phyloP scores from a whole-genome alignment of 2,888 invertebrate genomes.

The Amphipyra tragopoginis region DNA sequence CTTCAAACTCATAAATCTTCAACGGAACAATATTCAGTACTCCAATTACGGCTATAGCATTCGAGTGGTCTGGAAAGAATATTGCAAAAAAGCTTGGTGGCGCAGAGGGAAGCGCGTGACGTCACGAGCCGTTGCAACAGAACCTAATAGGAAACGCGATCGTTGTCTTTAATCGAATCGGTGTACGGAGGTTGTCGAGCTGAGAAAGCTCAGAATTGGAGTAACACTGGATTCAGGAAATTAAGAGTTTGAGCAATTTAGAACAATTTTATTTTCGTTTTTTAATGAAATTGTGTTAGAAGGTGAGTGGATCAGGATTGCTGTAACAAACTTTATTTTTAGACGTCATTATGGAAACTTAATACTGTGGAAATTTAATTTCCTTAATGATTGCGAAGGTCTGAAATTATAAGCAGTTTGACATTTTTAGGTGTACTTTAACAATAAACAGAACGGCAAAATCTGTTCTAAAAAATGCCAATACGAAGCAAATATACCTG shows the following conservation, averaged over 20 bases:
- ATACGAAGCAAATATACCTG: too few relatives aligned
- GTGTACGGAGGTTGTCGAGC: slow-evolving; percentile 61
- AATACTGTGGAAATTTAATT: too few relatives aligned
- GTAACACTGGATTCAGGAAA: slow-evolving; percentile 50
- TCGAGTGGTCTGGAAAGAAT: slow-evolving; percentile 65
- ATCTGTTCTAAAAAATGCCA: too few relatives aligned
- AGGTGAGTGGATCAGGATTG: background rate
- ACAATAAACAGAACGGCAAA: too few relatives aligned
- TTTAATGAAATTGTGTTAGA: slow-evolving; percentile 9
- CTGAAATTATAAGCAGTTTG: too few relatives aligned
- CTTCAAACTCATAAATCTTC: slow-evolving; percentile 70
- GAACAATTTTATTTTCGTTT: slow-evolving; percentile 25
- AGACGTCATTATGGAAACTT: too few relatives aligned
- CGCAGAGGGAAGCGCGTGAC: slow-evolving; percentile 69
- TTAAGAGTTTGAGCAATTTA: slow-evolving; percentile 34
- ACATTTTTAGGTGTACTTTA: too few relatives aligned
- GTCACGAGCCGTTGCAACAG: slow-evolving; percentile 77
- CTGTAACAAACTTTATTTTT: too few relatives aligned
- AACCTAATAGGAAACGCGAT: slow-evolving; percentile 84
- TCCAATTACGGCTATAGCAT: slow-evolving; percentile 74
- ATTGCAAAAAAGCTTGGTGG: slow-evolving; percentile 61
- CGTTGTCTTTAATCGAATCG: slow-evolving; percentile 85
- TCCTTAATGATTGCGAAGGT: too few relatives aligned
- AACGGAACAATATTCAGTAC: slow-evolving; percentile 68
- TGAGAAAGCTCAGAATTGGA: slow-evolving; percentile 50